phyloP scores from a whole-genome alignment of 2,888 invertebrate genomes.

The Zeuzera pyrina region DNA sequence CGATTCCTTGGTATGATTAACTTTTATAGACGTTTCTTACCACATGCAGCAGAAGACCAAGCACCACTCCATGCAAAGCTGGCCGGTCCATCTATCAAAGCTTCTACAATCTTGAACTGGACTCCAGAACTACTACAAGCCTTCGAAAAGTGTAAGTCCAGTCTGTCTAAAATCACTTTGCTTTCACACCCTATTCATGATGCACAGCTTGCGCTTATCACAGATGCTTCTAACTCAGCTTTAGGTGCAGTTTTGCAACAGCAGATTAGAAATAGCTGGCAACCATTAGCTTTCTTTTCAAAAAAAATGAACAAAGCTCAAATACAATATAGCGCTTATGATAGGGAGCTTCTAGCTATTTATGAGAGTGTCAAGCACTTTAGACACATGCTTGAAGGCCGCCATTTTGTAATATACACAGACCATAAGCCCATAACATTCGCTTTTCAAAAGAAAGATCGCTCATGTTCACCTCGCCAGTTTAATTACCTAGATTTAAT shows the following conservation, averaged over 20 bases:
- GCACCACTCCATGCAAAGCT: slow-evolving; percentile 20
- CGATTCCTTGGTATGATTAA: slow-evolving; percentile 30
- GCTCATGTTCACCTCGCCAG: slow-evolving; percentile 22
- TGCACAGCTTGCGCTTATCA: slow-evolving; percentile 18
- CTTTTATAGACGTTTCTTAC: slow-evolving; percentile 27
- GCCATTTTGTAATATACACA: slow-evolving; percentile 22
- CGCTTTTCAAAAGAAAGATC: slow-evolving; percentile 1
- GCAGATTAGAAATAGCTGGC: too few species aligned
- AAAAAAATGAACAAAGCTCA: too few species aligned
- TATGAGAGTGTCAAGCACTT: slow-evolving; percentile 28
- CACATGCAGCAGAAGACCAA: slow-evolving; percentile 22
- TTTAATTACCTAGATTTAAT: slow-evolving; percentile 25
- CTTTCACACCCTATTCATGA: slow-evolving; percentile 20
- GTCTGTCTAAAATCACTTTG: slow-evolving; percentile 18
- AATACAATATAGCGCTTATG: too few species aligned
- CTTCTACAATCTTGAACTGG: too few species aligned
- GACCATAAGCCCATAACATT: slow-evolving; percentile 3
- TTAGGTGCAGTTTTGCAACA: slow-evolving; percentile 33
- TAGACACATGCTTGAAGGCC: slow-evolving; percentile 29
- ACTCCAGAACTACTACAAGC: too few species aligned
- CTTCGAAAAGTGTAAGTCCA: slow-evolving; percentile 16
- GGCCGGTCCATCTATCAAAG: too few species aligned
- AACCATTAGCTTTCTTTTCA: too few species aligned
- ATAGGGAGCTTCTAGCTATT: too few species aligned
- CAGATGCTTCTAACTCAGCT: slow-evolving; percentile 30